A percentile compares a stretch with the other conserved stretches of the same genome.
Evolutionary conservation across 2,888 invertebrate genomes (phyloP).

Genomic region (Belgica antarctica): DNA sequence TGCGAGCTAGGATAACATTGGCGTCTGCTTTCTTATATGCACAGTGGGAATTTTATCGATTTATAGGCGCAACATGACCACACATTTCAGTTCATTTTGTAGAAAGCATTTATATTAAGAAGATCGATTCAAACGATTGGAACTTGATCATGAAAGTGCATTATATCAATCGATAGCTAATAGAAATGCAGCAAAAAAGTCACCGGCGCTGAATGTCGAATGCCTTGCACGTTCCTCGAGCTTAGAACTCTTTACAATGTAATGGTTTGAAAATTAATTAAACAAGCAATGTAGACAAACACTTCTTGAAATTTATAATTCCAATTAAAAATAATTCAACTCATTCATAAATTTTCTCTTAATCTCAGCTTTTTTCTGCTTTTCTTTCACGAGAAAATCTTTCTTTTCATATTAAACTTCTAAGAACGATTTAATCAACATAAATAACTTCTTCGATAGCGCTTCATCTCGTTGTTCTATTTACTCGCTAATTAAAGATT

Average conservation of each 20-base stretch:
- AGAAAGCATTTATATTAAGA: constrained; percentile 4
- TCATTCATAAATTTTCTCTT: too few species aligned
- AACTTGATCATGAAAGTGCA: neutral
- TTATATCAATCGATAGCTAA: too few species aligned
- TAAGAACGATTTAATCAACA: too few species aligned
- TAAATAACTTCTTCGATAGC: too few species aligned
- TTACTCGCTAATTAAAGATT: neutral
- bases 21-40: constrained; percentile 35
- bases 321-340: too few species aligned
- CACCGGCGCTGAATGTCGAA: neutral
- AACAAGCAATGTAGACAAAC: too few species aligned
- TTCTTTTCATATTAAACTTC: too few species aligned
- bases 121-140: neutral
- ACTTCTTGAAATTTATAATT: too few species aligned
- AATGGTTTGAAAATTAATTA: too few species aligned
- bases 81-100: constrained; percentile 10
- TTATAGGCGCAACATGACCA: constrained; percentile 29
- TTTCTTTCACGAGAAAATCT: too few species aligned
- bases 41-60: constrained; percentile 36
- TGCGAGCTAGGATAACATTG: neutral
- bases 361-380: too few species aligned
- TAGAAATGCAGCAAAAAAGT: neutral
- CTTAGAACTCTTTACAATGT: constrained; percentile 27
- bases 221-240: constrained; percentile 23
- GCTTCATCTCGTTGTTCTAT: neutral